A percentile compares a stretch with the other conserved stretches of the same genome.
These are phyloP conservation scores for Onychostoma macrolepis DNA, from an alignment of 2,113 vertebrate species.

Conservation along the genomic window DNA sequence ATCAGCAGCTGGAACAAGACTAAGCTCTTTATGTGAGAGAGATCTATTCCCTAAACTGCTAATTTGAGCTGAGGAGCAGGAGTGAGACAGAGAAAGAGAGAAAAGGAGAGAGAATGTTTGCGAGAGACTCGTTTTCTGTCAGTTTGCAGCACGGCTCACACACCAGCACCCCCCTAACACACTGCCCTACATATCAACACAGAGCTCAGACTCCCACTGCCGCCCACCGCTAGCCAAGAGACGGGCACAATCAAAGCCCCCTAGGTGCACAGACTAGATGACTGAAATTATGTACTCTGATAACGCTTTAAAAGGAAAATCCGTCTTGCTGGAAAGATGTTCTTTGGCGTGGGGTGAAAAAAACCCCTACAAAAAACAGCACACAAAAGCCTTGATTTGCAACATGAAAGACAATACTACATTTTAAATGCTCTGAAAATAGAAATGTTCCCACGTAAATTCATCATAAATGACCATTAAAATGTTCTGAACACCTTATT, in stretches of 20 bases:
- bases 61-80: constrained; percentile 69
- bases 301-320: background rate
- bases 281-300: constrained; percentile 3
- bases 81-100: constrained; percentile 69
- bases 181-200: constrained; percentile 72
- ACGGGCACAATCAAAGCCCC: constrained; percentile 17
- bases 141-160: constrained; percentile 35
- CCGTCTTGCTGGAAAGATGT: background rate
- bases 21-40: constrained; percentile 62
- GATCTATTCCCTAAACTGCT: constrained; percentile 75
- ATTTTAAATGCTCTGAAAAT: background rate
- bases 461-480: background rate
- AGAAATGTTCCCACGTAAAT: background rate
- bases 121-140: constrained; percentile 35
- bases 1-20: constrained; percentile 63
- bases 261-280: background rate
- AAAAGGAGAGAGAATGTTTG: constrained; percentile 62
- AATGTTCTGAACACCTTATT: background rate
- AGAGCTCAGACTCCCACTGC: constrained; percentile 43
- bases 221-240: background rate
- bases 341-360: background rate
- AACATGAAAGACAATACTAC: background rate
- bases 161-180: constrained; percentile 67
- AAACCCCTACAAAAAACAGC: background rate
- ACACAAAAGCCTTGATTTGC: background rate